Base-by-base conservation (phyloP, 2,888 invertebrate species). In the Hedychridium roseum region DNA sequence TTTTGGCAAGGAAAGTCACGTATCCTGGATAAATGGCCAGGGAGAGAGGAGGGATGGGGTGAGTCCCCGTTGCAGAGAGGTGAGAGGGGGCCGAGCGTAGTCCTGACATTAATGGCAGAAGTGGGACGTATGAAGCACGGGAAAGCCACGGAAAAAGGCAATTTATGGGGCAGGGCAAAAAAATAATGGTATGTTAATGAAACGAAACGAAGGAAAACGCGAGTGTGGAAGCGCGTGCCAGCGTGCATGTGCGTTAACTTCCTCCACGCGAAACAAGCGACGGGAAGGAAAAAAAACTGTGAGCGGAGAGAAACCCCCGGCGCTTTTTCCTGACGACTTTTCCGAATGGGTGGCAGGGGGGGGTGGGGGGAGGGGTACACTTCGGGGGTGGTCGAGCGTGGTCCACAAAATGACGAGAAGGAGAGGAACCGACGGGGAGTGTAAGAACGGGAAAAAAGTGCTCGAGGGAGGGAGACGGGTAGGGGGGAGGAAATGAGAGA, bases 151-250 rank as follows among this genome's bases (percentile, higher is more conserved):
- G 65, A 70, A 70, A 71, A 72, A 62, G 64, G 66, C 67, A 71
- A 74, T 73, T 74, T 72, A 74, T 73, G 73, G 64, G 54, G 49
- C 62, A 50, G 56, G 55, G 55, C 56, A 57, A 72, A 73, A 64
- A 72, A 70, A 70, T 74, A 74, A 74, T 70, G 61, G 66, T 71
- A 74, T 74, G 73, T 74, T 74, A 74, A 75, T 75, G 75, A 74
- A 74, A 70, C 61, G 66, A 65, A 72, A 69, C 61, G 65, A 53
- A 57, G 26, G 2, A 9, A 20, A 18, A 37, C 36, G 39, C 23
- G 41, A 44, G 9, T 15, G 37, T 37, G 26, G 37, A 9, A 43
- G 43, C 44, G 18, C 34, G 39, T 35, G 50, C 26, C 34, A 31
- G 31, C 47, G 45, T 50, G 49, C 32, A 45, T 41, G 48, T 50